Percentiles rank a stretch among this genome's conserved stretches.
These are phyloP conservation scores for Drosophila sproati DNA, from an alignment of 1,140 invertebrate species.

Conservation along the genomic window DNA sequence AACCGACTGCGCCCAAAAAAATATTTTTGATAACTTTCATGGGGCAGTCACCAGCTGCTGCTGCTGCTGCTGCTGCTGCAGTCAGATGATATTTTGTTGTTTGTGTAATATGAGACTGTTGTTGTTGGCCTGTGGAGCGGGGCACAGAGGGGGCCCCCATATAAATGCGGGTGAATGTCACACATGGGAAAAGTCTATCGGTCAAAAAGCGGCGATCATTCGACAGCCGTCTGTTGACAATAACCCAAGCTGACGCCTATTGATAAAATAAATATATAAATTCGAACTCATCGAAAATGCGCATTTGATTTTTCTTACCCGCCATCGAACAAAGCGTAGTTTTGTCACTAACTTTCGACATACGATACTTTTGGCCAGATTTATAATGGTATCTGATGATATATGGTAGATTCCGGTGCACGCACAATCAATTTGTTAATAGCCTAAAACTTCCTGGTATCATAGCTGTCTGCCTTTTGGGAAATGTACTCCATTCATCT, in stretches of 20 bases:
- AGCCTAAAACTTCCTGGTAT: background rate
- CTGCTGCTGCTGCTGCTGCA: conserved; percentile 28
- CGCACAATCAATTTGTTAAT: background rate
- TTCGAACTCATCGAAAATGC: conserved; percentile 18
- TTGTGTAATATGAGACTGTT: conserved; percentile 44
- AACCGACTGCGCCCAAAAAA: conserved; percentile 47
- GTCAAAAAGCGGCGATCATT: conserved; percentile 2
- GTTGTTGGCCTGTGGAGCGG: background rate
- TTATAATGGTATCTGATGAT: conserved; percentile 7
- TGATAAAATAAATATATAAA: conserved; percentile 45
- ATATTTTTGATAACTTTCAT: conserved; percentile 55
- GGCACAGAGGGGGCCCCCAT: background rate
- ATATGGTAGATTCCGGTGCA: conserved; percentile 5
- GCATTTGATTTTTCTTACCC: conserved; percentile 7
- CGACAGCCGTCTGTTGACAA: conserved; percentile 20
- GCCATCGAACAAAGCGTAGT: conserved; percentile 31
- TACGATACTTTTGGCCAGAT: conserved; percentile 20
- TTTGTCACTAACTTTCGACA: conserved; percentile 34
- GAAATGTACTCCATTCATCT: background rate
- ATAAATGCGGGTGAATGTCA: conserved; percentile 21
- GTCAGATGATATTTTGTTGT: conserved; percentile 56
- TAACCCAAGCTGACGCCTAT: conserved; percentile 15
- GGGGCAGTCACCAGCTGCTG: conserved; percentile 38
- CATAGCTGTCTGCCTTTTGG: background rate
- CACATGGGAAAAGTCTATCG: conserved; percentile 34